Percentiles rank a stretch among this genome's conserved stretches.
Evolutionary conservation across 2,113 vertebrate species (phyloP).

Genomic region (Piprites chloris): DNA sequence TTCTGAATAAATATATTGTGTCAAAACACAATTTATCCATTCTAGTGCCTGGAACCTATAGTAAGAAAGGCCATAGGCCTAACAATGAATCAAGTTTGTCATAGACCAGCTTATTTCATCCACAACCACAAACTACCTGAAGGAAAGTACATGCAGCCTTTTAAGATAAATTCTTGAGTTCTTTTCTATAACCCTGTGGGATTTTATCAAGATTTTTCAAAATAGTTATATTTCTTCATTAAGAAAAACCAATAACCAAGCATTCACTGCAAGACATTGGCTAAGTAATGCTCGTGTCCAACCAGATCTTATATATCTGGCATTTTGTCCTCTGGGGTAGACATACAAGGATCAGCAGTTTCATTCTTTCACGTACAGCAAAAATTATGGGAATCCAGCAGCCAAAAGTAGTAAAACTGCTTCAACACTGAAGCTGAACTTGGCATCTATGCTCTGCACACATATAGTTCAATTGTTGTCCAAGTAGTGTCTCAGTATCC

Average conservation of each 20-base stretch:
- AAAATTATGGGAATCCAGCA: conserved; percentile 20
- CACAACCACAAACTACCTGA: neutral
- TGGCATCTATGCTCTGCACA: conserved; percentile 19
- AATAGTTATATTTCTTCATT: neutral
- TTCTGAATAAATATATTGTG: neutral
- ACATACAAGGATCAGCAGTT: conserved; percentile 44
- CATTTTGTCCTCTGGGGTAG: conserved; percentile 21
- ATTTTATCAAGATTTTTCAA: neutral
- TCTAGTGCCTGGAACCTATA: neutral
- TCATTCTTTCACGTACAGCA: conserved; percentile 54
- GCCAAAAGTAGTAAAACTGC: conserved; percentile 64
- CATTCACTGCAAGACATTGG: neutral
- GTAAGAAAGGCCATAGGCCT: neutral
- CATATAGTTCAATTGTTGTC: conserved; percentile 26
- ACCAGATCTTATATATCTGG: neutral
- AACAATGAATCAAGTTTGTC: neutral
- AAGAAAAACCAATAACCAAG: neutral
- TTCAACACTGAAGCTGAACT: conserved; percentile 20
- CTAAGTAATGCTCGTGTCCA: neutral
- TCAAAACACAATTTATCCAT: neutral
- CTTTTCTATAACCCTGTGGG: neutral
- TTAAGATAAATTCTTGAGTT: neutral
- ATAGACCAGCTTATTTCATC: neutral
- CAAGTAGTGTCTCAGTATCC: conserved; percentile 14
- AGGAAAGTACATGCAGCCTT: neutral